Evolutionary conservation across 2,113 vertebrate species (phyloP).

Genomic region (Leptobrachium ailaonicum): DNA sequence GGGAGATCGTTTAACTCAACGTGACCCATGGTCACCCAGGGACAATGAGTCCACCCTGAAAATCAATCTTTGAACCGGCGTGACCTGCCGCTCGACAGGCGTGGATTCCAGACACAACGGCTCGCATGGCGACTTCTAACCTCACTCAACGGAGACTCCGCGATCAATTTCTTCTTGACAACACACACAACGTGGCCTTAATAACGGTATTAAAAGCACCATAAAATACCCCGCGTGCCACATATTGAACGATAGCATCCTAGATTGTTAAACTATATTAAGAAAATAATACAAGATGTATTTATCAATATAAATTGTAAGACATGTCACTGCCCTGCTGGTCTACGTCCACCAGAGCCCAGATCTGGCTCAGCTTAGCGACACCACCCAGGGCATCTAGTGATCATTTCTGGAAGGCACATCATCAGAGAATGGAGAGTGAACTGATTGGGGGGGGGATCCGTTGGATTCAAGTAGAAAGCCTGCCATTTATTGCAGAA

Average conservation of each 20-base stretch:
- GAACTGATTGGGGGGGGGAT: too few species aligned
- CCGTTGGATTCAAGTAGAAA: too few species aligned
- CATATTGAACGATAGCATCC: neutral
- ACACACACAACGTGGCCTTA: neutral
- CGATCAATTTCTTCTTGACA: slow-evolving; percentile 8
- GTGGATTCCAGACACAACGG: slow-evolving; percentile 19
- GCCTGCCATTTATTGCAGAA: too few species aligned
- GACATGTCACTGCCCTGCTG: too few species aligned
- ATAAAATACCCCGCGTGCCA: neutral
- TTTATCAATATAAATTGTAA: too few species aligned
- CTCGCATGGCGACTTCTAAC: slow-evolving; percentile 13
- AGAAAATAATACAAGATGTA: too few species aligned
- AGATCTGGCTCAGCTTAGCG: too few species aligned
- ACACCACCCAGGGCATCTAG: too few species aligned
- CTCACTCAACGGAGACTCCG: neutral
- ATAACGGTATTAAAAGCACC: neutral
- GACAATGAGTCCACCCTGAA: slow-evolving; percentile 2
- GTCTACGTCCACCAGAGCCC: too few species aligned
- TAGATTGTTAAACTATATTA: too few species aligned
- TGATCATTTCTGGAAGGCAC: too few species aligned
- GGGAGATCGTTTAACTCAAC: slow-evolving; percentile 8
- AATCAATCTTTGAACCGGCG: slow-evolving; percentile 22
- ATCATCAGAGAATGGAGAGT: too few species aligned
- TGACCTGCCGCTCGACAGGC: slow-evolving; percentile 18
- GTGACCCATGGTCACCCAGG: neutral